Conservation (phyloP, 1,140 invertebrate species). For the Aphelinus atriplicis region DNA sequence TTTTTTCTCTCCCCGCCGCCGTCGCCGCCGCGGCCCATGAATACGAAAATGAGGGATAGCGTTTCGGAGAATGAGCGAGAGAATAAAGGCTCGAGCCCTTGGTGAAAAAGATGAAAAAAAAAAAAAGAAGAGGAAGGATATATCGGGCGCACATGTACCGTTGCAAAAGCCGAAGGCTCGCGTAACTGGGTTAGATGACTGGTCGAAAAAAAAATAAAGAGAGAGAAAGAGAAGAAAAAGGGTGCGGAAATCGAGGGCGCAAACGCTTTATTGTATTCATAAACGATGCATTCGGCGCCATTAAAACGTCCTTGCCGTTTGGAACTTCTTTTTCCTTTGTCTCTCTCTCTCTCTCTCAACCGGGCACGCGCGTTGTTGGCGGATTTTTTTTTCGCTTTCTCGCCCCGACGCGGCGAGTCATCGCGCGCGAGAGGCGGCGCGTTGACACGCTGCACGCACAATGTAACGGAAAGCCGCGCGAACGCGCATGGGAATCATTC, state of each 20-base stretch:
- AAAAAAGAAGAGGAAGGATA: slow-evolving; percentile 45
- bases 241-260: slow-evolving; percentile 41
- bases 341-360: slow-evolving; percentile 24
- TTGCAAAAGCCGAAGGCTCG: slow-evolving; percentile 42
- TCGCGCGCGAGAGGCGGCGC: slow-evolving; percentile 42
- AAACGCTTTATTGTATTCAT: slow-evolving; percentile 56
- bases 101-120: slow-evolving; percentile 44
- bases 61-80: background rate
- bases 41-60: slow-evolving; percentile 30
- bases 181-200: slow-evolving; percentile 52
- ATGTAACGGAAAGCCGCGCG: slow-evolving; percentile 34
- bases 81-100: slow-evolving; percentile 2
- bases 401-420: slow-evolving; percentile 53
- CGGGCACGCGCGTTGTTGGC: slow-evolving; percentile 15
- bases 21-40: background rate
- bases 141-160: slow-evolving; percentile 35
- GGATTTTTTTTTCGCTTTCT: slow-evolving; percentile 1
- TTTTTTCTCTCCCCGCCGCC: background rate
- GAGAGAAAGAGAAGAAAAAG: slow-evolving; percentile 29
- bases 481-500: background rate
- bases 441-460: slow-evolving; percentile 11
- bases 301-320: slow-evolving; percentile 52
- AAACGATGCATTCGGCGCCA: slow-evolving; percentile 52
- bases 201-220: slow-evolving; percentile 45
- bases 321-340: slow-evolving; percentile 32